These are phyloP conservation scores for Nudaria mundana DNA, from an alignment of 2,888 invertebrate genomes.

Conservation along the genomic window DNA sequence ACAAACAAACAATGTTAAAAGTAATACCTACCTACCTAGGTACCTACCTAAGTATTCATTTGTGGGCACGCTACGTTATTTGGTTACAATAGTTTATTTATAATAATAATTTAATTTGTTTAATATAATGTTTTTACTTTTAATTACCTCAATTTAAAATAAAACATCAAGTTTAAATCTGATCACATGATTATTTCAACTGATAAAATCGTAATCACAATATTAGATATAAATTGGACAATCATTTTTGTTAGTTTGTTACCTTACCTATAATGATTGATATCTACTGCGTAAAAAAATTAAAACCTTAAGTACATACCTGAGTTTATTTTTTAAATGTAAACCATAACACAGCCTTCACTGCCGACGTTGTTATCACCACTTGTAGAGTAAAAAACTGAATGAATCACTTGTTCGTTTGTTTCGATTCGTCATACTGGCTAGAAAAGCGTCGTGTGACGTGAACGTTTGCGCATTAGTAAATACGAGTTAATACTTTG, in stretches of 20 bases:
- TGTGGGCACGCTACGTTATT: too few relatives aligned
- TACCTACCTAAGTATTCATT: too few relatives aligned
- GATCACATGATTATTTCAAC: conserved; percentile 19
- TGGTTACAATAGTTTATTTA: too few relatives aligned
- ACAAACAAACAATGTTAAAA: too few relatives aligned
- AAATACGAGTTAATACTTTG: conserved; percentile 9
- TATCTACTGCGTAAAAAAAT: too few relatives aligned
- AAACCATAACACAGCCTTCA: conserved; percentile 19
- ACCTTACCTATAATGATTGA: too few relatives aligned
- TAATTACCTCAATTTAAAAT: conserved; percentile 1
- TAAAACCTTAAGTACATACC: conserved; percentile 25
- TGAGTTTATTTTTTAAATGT: conserved; percentile 14
- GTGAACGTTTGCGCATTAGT: conserved; percentile 45
- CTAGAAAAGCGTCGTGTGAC: conserved; percentile 43
- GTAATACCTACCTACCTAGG: too few relatives aligned
- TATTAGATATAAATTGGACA: conserved; percentile 36
- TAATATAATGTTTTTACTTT: too few relatives aligned
- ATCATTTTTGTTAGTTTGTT: too few relatives aligned
- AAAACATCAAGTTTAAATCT: too few relatives aligned
- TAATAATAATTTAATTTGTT: too few relatives aligned
- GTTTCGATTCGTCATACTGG: conserved; percentile 39
- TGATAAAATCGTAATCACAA: conserved; percentile 12
- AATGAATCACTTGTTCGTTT: conserved; percentile 33
- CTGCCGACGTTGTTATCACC: conserved; percentile 27
- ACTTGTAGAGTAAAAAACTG: conserved; percentile 24